phyloP scores from a whole-genome alignment of 1,140 invertebrate species.

The Polypedilum vanderplanki region DNA sequence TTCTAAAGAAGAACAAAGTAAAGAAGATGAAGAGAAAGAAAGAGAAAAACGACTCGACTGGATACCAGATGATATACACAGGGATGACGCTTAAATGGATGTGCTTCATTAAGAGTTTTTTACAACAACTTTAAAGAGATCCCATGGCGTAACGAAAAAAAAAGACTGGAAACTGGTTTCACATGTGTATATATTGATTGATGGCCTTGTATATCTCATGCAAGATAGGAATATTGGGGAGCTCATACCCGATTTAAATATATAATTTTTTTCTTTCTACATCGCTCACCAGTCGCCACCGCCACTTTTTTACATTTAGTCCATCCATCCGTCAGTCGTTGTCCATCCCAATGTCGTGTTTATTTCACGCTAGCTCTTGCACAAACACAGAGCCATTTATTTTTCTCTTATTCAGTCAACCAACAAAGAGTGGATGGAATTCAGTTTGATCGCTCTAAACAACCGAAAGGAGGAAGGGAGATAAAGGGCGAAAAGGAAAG shows the following conservation, averaged over 20 bases:
- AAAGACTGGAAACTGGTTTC: constrained; percentile 5
- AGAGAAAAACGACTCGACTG: constrained; percentile 20
- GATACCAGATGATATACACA: constrained; percentile 12
- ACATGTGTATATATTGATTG: constrained; percentile 25
- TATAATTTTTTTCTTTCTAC: neutral
- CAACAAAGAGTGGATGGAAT: constrained; percentile 4
- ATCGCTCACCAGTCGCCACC: neutral
- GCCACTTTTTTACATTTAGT: constrained; percentile 1
- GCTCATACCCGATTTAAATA: neutral
- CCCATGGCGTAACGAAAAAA: constrained; percentile 19
- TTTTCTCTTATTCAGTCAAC: constrained; percentile 10
- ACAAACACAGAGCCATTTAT: neutral
- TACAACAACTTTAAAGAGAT: constrained; percentile 17
- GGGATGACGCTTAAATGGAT: neutral
- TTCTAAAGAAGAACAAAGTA: constrained; percentile 8
- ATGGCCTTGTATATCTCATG: constrained; percentile 23
- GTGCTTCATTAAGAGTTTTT: constrained; percentile 13
- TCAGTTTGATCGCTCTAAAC: constrained; percentile 17
- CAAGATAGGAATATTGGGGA: neutral
- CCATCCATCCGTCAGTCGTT: neutral
- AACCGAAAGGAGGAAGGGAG: neutral
- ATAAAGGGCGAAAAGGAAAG: no score
- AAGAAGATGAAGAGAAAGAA: neutral
- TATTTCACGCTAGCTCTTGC: neutral
- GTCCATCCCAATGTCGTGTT: neutral